These are phyloP conservation scores for Zoanthus sansibaricus DNA, from an alignment of 92 coral and sea anemone species.

Conservation along the genomic window DNA sequence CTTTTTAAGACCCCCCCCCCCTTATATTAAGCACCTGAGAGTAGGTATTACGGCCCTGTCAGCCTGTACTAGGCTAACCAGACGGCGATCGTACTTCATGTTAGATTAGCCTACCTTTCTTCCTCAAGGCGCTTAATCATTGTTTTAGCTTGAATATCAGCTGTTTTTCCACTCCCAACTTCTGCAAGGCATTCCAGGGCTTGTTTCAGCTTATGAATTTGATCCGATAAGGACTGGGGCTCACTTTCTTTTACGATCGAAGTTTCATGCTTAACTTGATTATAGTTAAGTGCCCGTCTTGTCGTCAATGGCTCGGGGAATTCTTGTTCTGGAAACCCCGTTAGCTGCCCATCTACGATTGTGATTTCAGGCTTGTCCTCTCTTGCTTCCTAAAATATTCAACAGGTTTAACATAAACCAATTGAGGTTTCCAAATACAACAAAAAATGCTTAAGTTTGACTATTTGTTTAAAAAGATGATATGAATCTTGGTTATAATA, in stretches of 20 bases:
- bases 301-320: not conserved
- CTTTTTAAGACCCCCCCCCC: too few species aligned
- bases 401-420: not conserved
- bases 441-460: not conserved
- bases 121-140: conserved; percentile 65
- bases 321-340: not conserved
- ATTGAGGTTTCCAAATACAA: too few species aligned
- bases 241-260: conserved; percentile 43
- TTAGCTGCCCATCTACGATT: not conserved
- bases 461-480: not conserved
- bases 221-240: conserved; percentile 68
- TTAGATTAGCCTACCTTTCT: conserved; percentile 68
- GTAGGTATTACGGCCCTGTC: too few species aligned
- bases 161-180: conserved; percentile 66
- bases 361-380: not conserved
- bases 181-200: conserved; percentile 71
- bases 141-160: conserved; percentile 65
- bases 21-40: too few species aligned
- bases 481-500: too few species aligned
- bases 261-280: conserved; percentile 12
- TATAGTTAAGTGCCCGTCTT: conserved; percentile 3
- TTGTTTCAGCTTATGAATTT: conserved; percentile 73
- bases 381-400: not conserved
- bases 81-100: not conserved
- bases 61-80: too few species aligned